Percentiles rank a stretch among this genome's conserved stretches.
phyloP scores from a whole-genome alignment of 2,797 vertebrate species.

The Cyclura pinguis region DNA sequence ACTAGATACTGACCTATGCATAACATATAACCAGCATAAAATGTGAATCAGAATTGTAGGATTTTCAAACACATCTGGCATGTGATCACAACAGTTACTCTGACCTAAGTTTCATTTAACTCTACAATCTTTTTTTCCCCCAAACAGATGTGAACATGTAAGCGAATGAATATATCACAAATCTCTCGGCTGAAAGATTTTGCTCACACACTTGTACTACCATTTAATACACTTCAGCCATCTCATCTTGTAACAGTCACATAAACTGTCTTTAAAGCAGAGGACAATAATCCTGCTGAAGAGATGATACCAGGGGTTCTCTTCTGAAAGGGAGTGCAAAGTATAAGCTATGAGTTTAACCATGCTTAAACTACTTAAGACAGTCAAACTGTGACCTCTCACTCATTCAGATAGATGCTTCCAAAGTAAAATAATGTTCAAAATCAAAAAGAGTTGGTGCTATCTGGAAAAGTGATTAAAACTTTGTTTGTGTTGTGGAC shows the following conservation, averaged over 20 bases:
- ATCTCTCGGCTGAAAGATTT: background rate
- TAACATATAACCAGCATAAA: background rate
- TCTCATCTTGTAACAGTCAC: background rate
- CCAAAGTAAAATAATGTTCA: background rate
- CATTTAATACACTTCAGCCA: background rate
- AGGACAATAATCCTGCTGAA: background rate
- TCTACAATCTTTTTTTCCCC: background rate
- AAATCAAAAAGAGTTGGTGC: background rate
- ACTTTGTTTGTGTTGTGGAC: background rate
- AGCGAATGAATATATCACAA: background rate
- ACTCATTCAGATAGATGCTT: background rate
- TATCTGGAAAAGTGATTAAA: background rate
- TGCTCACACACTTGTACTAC: background rate
- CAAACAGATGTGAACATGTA: background rate
- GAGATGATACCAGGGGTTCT: background rate
- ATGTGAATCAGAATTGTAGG: background rate
- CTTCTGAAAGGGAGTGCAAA: background rate
- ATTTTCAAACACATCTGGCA: background rate
- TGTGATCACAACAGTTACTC: background rate
- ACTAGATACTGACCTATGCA: slow-evolving; percentile 14
- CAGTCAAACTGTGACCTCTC: background rate
- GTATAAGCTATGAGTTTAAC: background rate
- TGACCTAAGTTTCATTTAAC: background rate
- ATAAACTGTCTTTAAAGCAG: background rate
- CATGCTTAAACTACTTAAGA: background rate